Percentiles rank a stretch among this genome's conserved stretches.
phyloP scores from a whole-genome alignment of 1,140 invertebrate genomes.

The Rhopalosiphum maidis region DNA sequence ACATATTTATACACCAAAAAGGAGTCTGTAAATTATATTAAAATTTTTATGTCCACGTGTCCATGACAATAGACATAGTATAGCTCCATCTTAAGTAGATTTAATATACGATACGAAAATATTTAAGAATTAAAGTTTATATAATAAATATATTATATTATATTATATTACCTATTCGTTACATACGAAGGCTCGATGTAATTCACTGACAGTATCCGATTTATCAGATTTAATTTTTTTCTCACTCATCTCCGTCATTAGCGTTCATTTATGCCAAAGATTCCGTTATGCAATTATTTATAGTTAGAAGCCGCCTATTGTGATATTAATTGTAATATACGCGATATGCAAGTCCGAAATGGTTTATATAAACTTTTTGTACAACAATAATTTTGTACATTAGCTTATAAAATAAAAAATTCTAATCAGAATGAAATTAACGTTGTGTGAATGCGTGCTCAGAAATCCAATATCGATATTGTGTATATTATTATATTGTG shows the following conservation, averaged over 20 bases:
- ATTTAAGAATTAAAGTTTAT: background rate
- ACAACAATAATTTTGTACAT: background rate
- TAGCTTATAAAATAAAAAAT: background rate
- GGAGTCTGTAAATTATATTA: background rate
- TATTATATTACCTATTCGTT: no score
- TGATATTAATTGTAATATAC: background rate
- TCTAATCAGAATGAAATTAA: background rate
- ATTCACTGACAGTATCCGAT: no score
- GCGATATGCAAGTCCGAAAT: background rate
- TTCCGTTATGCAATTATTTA: background rate
- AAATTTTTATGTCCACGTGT: background rate
- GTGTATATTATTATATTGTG: background rate
- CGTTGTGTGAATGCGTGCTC: background rate
- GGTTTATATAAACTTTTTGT: background rate
- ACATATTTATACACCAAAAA: background rate
- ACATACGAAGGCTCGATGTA: background rate
- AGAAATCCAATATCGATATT: background rate
- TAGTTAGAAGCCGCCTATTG: background rate
- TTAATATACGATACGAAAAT: background rate
- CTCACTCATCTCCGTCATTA: background rate
- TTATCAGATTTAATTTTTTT: background rate
- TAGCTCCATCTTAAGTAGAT: background rate
- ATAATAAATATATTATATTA: background rate
- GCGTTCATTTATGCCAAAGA: background rate
- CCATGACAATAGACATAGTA: background rate